Percentiles rank a stretch among this genome's conserved stretches.
phyloP scores from a whole-genome alignment of 2,113 vertebrate genomes.

The Prunella fulvescens region DNA sequence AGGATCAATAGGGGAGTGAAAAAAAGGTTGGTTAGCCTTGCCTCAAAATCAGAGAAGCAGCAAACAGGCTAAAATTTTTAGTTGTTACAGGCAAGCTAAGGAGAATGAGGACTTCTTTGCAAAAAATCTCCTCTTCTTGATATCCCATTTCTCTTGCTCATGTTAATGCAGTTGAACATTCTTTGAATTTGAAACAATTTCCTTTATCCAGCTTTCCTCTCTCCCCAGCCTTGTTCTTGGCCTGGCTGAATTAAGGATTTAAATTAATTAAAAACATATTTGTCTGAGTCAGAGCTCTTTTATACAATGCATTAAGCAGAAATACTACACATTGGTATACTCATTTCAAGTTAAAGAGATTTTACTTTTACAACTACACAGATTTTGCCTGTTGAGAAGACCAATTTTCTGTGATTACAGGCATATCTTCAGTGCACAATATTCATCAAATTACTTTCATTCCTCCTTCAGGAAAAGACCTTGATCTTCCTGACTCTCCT shows the following conservation, averaged over 20 bases:
- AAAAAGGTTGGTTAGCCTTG: neutral
- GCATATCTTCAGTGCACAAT: neutral
- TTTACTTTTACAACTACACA: neutral
- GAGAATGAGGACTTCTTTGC: neutral
- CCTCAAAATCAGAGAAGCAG: neutral
- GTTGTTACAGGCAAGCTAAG: neutral
- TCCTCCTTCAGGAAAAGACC: neutral
- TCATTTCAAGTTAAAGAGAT: neutral
- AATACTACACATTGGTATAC: neutral
- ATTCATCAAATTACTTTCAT: neutral
- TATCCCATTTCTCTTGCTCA: neutral
- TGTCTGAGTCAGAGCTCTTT: neutral
- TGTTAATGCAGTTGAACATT: neutral
- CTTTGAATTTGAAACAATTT: conserved; percentile 34
- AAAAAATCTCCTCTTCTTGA: neutral
- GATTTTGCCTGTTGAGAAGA: neutral
- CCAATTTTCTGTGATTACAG: neutral
- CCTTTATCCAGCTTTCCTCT: neutral
- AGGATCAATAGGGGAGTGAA: neutral
- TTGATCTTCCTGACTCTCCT: neutral
- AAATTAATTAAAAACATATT: conserved; percentile 7
- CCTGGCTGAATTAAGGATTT: conserved; percentile 1
- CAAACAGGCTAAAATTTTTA: neutral
- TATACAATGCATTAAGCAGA: neutral
- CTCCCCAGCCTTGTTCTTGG: neutral